These are phyloP conservation scores for Crenichthys baileyi DNA, from an alignment of 2,797 vertebrate species.

Conservation along the genomic window DNA sequence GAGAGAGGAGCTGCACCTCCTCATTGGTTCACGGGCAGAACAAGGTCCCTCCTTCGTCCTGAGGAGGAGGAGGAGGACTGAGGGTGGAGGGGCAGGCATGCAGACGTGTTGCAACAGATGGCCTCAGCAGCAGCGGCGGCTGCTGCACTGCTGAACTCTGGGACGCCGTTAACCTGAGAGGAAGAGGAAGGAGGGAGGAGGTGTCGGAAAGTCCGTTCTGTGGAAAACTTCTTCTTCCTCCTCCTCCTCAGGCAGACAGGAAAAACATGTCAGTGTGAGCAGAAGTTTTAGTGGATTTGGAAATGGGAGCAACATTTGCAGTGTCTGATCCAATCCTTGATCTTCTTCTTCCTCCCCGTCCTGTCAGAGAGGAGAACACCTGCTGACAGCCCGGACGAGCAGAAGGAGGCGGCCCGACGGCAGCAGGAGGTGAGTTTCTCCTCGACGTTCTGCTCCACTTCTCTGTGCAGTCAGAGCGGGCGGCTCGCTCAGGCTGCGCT, in stretches of 20 bases:
- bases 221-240: constrained; percentile 10
- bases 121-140: constrained; percentile 45
- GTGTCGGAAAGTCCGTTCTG: constrained; percentile 20
- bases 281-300: constrained; percentile 39
- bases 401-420: constrained; percentile 15
- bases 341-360: constrained; percentile 30
- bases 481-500: constrained; percentile 13
- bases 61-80: constrained; percentile 30
- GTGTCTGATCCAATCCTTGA: constrained; percentile 29
- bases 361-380: constrained; percentile 59
- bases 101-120: constrained; percentile 76
- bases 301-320: constrained; percentile 12
- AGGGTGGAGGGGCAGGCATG: constrained; percentile 62
- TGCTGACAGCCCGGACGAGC: constrained; percentile 57
- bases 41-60: constrained; percentile 28
- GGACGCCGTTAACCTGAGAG: constrained; percentile 31
- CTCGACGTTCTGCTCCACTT: constrained; percentile 61
- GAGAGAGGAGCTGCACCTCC: constrained; percentile 23
- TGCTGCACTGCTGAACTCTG: constrained; percentile 51
- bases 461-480: constrained; percentile 9
- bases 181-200: constrained; percentile 10
- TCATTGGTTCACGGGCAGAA: constrained; percentile 38
- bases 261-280: constrained; percentile 26
- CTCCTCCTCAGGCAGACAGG: constrained; percentile 13
- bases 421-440: constrained; percentile 30